Percentiles rank a stretch among this genome's conserved stretches.
These are phyloP conservation scores for Microplitis mediator DNA, from an alignment of 1,140 invertebrate species.

Conservation along the genomic window DNA sequence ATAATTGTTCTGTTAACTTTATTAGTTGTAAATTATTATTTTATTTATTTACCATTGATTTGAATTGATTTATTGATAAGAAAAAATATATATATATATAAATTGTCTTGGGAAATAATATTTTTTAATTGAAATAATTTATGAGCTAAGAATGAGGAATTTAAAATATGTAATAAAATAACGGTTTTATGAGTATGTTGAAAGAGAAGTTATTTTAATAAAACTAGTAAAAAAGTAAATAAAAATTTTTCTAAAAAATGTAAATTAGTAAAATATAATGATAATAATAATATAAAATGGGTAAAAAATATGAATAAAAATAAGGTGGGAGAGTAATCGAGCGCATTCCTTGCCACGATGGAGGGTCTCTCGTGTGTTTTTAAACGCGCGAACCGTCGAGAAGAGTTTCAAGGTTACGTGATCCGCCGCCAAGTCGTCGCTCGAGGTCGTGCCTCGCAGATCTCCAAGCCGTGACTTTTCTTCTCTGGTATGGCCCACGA, in stretches of 20 bases:
- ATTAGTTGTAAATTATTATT: too few species aligned
- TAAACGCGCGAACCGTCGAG: constrained; percentile 3
- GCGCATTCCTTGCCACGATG: constrained; percentile 7
- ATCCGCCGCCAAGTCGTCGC: constrained; percentile 4
- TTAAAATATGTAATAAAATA: neutral
- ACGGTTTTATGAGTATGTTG: neutral
- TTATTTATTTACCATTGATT: too few species aligned
- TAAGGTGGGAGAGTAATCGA: neutral
- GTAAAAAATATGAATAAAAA: too few species aligned
- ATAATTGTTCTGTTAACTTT: too few species aligned
- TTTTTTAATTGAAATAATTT: neutral
- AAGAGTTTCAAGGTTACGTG: constrained; percentile 17
- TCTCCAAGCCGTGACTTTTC: constrained; percentile 23
- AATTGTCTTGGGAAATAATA: too few species aligned
- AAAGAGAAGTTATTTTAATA: neutral
- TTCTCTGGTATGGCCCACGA: constrained; percentile 9
- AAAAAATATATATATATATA: too few species aligned
- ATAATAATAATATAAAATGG: too few species aligned
- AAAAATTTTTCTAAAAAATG: neutral
- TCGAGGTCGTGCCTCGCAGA: constrained; percentile 22
- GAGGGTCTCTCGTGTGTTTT: constrained; percentile 8
- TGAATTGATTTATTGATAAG: too few species aligned
- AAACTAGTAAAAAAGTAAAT: too few species aligned
- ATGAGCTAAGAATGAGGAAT: neutral
- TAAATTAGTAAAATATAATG: neutral